Conservation (phyloP, 2,888 invertebrate genomes). For the Pollenia griseotomentosa region DNA sequence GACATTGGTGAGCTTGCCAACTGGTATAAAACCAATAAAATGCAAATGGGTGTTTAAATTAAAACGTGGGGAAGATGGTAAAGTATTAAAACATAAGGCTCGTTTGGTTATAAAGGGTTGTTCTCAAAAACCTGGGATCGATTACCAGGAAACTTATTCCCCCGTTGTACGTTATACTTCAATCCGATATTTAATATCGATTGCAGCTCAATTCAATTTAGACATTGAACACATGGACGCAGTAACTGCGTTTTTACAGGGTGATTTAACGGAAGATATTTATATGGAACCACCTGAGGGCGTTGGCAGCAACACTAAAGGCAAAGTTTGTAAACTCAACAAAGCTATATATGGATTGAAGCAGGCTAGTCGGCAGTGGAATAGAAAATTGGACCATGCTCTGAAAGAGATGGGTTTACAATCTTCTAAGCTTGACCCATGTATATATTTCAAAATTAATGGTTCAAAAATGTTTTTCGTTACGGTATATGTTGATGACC, state of each 20-base stretch:
- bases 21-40: not conserved
- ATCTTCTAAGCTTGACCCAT: not conserved
- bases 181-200: not conserved
- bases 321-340: not conserved
- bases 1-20: not conserved
- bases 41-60: conserved; percentile 4
- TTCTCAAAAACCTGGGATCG: not conserved
- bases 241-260: not conserved
- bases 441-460: not conserved
- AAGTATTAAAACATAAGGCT: not conserved
- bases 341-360: not conserved
- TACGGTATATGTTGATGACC: not conserved
- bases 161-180: no score
- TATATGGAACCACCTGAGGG: no score
- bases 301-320: no score
- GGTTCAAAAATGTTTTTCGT: not conserved
- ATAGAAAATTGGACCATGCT: no score
- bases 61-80: conserved; percentile 8
- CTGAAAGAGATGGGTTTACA: not conserved
- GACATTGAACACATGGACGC: no score
- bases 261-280: not conserved
- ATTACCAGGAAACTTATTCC: no score
- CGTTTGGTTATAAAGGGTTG: conserved; percentile 5
- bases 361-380: no score
- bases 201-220: not conserved